These are phyloP conservation scores for Clostera curtula DNA, from an alignment of 2,888 invertebrate genomes.

Conservation along the genomic window DNA sequence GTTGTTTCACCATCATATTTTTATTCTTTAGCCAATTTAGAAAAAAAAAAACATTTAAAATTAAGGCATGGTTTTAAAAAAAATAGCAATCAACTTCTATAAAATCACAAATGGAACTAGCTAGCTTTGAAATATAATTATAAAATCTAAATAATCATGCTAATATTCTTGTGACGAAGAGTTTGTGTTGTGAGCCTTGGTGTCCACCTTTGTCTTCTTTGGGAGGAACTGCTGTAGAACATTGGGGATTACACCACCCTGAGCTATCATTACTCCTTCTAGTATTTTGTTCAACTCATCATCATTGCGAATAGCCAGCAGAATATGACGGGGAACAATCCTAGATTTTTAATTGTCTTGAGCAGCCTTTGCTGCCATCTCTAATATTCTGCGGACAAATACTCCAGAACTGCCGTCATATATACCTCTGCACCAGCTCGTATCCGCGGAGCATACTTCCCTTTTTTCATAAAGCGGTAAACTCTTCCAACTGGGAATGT, in stretches of 20 bases:
- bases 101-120: conserved; percentile 12
- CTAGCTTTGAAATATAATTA: conserved; percentile 14
- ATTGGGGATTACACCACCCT: conserved; percentile 43
- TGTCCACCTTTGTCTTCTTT: no score
- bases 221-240: conserved; percentile 44
- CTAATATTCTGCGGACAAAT: conserved; percentile 80
- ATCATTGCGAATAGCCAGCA: conserved; percentile 47
- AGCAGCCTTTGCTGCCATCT: conserved; percentile 77
- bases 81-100: no score
- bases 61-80: no score
- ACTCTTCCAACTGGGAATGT: conserved; percentile 74
- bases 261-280: conserved; percentile 37
- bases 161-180: no score
- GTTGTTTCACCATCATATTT: no score
- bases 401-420: conserved; percentile 76
- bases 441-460: conserved; percentile 75
- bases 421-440: conserved; percentile 71
- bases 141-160: no score
- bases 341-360: conserved; percentile 79
- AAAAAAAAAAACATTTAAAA: no score
- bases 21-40: no score
- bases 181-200: no score
- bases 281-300: conserved; percentile 46
- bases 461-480: conserved; percentile 73
- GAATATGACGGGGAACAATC: conserved; percentile 38